Evolutionary conservation across 53 echinoderm and acorn worm species (phyloP), one percentile per base, ranked within the genome.

Genomic region (Pentamera pediparva): DNA sequence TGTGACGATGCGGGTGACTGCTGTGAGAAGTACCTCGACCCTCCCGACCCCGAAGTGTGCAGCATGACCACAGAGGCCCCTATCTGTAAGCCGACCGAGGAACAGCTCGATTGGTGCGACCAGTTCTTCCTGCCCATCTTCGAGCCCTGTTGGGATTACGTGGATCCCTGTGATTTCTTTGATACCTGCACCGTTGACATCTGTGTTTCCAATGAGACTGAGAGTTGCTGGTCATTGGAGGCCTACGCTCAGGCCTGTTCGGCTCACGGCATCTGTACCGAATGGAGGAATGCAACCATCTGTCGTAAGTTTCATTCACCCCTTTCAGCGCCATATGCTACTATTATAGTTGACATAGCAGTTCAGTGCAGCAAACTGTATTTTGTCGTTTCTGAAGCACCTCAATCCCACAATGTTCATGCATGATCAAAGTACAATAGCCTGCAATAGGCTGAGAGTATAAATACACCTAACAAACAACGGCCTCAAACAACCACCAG

Each of bases 261-360:
- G 0, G 32, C 28, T 13, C 17, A 65, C 0, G 78, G 82, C 4
- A 39, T 85, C 26, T 89, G 89, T 47, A 20, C 85, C 27, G 85
- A 85, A 41, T 89, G 89, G 89, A 64, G 89, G 45, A 72, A 77
- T 18, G 85, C 81, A 28, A 81, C 81, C 19, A 85, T 89, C 59
- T 89, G 89, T 32, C 78, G 89, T 89, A 78, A 85, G 89, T 85
- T n/a, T n/a, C n/a, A n/a, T n/a, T n/a, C n/a, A n/a, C n/a, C n/a
- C n/a, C n/a, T n/a, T n/a, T n/a, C n/a, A n/a, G n/a, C n/a, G n/a
- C n/a, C n/a, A n/a, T n/a, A n/a, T n/a, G n/a, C n/a, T n/a, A n/a
- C n/a, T n/a, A n/a, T n/a, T n/a, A n/a, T n/a, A n/a, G n/a, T n/a
- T n/a, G n/a, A n/a, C n/a, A n/a, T n/a, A n/a, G n/a, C n/a, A n/a